These are phyloP conservation scores for Anoncus sp. DNA, from an alignment of 2,888 invertebrate genomes.

Conservation along the genomic window DNA sequence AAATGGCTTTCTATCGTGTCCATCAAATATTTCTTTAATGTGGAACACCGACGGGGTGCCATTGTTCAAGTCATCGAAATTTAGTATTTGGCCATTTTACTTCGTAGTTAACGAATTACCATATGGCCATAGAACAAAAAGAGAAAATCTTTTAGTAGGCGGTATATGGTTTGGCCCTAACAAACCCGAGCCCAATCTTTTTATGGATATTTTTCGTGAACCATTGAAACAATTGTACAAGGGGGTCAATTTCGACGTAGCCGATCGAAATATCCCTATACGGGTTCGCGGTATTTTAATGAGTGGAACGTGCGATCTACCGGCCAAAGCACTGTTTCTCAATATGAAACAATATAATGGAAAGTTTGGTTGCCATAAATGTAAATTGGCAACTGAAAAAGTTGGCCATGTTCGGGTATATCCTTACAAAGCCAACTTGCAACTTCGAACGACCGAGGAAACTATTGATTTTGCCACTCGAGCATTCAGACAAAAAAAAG, in stretches of 20 bases:
- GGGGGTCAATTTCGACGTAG: conserved; percentile 1
- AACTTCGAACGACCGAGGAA: no score
- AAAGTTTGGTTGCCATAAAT: no score
- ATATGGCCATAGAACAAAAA: conserved; percentile 51
- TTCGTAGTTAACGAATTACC: conserved; percentile 63
- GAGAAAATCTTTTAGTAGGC: conserved; percentile 59
- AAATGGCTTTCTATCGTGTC: conserved; percentile 41
- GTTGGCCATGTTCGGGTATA: no score
- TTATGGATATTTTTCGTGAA: background rate
- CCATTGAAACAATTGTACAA: background rate
- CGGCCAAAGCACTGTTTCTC: conserved; percentile 44
- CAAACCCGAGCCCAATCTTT: conserved; percentile 58
- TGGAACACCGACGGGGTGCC: conserved; percentile 68
- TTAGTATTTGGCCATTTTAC: conserved; percentile 66
- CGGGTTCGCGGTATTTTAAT: conserved; percentile 20
- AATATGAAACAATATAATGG: conserved; percentile 47
- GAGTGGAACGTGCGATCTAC: conserved; percentile 43
- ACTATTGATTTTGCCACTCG: no score
- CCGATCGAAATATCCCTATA: no score
- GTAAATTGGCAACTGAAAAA: no score
- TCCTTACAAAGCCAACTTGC: no score
- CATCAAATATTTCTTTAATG: conserved; percentile 61
- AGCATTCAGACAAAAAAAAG: no score
- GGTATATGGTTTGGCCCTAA: conserved; percentile 63
- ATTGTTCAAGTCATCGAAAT: conserved; percentile 65